phyloP scores from a whole-genome alignment of 1,140 invertebrate species.

The Hycleus cichorii region DNA sequence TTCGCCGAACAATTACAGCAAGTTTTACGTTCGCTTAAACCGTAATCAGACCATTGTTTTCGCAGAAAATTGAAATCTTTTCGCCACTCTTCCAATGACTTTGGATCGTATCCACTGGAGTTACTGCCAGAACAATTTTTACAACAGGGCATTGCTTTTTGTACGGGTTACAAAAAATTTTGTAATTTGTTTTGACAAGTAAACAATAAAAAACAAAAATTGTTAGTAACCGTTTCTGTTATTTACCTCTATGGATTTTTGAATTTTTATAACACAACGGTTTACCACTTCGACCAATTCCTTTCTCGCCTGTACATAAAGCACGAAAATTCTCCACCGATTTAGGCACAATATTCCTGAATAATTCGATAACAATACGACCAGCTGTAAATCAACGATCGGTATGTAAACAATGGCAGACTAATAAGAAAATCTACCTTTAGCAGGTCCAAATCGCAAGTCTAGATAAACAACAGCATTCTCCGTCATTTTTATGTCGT shows the following conservation, averaged over 20 bases:
- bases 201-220: too few relatives aligned
- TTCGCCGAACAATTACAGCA: background rate
- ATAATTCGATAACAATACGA: conserved; percentile 71
- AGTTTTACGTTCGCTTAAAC: background rate
- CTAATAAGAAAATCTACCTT: conserved; percentile 24
- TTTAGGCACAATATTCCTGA: conserved; percentile 78
- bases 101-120: background rate
- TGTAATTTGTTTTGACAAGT: too few relatives aligned
- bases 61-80: conserved; percentile 11
- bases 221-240: too few relatives aligned
- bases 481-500: background rate
- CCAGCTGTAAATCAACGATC: conserved; percentile 54
- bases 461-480: conserved; percentile 27
- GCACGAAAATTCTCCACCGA: conserved; percentile 89
- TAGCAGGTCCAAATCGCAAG: conserved; percentile 26
- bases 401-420: background rate
- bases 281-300: conserved; percentile 58
- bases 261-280: conserved; percentile 69
- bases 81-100: conserved; percentile 10
- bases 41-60: conserved; percentile 11
- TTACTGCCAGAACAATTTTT: background rate
- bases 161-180: too few relatives aligned
- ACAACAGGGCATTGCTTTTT: background rate
- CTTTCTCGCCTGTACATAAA: conserved; percentile 81
- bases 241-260: conserved; percentile 64